A percentile compares a stretch with the other conserved stretches of the same genome.
Conservation (phyloP, 2,888 invertebrate genomes). For the Lacanobia wlatinum region DNA sequence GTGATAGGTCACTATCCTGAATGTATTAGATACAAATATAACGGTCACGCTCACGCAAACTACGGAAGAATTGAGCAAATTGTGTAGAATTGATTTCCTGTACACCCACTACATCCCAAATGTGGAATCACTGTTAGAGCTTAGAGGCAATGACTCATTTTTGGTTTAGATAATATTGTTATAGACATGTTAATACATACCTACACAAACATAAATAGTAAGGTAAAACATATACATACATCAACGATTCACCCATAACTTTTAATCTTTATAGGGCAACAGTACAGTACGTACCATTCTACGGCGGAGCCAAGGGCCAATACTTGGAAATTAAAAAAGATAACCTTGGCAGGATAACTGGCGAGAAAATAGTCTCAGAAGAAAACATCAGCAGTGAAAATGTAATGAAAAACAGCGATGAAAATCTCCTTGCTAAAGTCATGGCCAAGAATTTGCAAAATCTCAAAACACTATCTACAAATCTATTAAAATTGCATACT, state of each 20-base stretch:
- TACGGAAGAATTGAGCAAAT: not conserved
- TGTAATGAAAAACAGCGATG: slow-evolving; percentile 82
- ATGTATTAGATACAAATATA: slow-evolving; percentile 12
- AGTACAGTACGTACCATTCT: slow-evolving; percentile 91
- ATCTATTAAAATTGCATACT: slow-evolving; percentile 91
- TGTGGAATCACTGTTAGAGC: slow-evolving; percentile 20
- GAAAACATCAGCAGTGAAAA: slow-evolving; percentile 85
- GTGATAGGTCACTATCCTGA: slow-evolving; percentile 36
- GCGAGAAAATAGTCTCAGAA: slow-evolving; percentile 87
- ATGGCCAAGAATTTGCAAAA: slow-evolving; percentile 90
- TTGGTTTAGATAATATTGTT: not conserved
- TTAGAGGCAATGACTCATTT: slow-evolving; percentile 1
- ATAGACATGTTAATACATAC: not conserved
- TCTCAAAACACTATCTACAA: slow-evolving; percentile 90
- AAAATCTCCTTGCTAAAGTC: slow-evolving; percentile 82
- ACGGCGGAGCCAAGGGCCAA: slow-evolving; percentile 94
- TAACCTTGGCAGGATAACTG: slow-evolving; percentile 86
- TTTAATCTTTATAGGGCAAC: slow-evolving; percentile 73
- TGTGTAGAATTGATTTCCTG: slow-evolving; percentile 12
- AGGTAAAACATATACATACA: no score
- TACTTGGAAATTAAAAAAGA: slow-evolving; percentile 91
- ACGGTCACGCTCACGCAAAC: slow-evolving; percentile 13
- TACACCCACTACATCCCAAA: slow-evolving; percentile 36
- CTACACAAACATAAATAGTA: not conserved
- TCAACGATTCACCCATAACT: slow-evolving; percentile 1